These are phyloP conservation scores for Brachionus rotundiformis DNA, from an alignment of 1,140 invertebrate species.

Conservation along the genomic window DNA sequence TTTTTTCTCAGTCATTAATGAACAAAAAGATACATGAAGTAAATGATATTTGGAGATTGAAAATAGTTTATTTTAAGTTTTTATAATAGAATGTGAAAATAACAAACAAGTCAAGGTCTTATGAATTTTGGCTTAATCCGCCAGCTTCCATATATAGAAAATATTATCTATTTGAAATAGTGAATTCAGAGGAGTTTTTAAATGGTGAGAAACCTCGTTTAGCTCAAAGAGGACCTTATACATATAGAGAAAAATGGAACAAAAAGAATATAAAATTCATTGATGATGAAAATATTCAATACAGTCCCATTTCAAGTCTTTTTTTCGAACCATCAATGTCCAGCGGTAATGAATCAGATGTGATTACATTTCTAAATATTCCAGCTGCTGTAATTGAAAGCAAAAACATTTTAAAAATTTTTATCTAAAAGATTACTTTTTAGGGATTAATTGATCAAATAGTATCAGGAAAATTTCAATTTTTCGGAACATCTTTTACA, in stretches of 20 bases:
- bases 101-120: not conserved
- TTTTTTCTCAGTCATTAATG: slow-evolving; percentile 6
- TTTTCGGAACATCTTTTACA: not conserved
- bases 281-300: not conserved
- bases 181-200: not conserved
- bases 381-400: not conserved
- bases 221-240: slow-evolving; percentile 38
- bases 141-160: slow-evolving; percentile 1
- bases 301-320: not conserved
- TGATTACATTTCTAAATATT: slow-evolving; percentile 35
- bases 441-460: slow-evolving; percentile 40
- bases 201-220: slow-evolving; percentile 29
- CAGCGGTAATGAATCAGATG: not conserved
- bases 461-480: not conserved
- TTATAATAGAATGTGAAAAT: slow-evolving; percentile 23
- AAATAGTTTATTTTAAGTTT: not conserved
- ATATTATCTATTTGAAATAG: slow-evolving; percentile 41
- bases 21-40: slow-evolving; percentile 38
- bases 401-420: not conserved
- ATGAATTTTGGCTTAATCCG: slow-evolving; percentile 19
- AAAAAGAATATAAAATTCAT: slow-evolving; percentile 39
- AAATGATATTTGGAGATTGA: too few relatives aligned
- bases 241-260: not conserved
- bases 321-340: slow-evolving; percentile 1
- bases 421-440: too few relatives aligned